Conservation (phyloP, 2,888 invertebrate species). For the Nudaria mundana region DNA sequence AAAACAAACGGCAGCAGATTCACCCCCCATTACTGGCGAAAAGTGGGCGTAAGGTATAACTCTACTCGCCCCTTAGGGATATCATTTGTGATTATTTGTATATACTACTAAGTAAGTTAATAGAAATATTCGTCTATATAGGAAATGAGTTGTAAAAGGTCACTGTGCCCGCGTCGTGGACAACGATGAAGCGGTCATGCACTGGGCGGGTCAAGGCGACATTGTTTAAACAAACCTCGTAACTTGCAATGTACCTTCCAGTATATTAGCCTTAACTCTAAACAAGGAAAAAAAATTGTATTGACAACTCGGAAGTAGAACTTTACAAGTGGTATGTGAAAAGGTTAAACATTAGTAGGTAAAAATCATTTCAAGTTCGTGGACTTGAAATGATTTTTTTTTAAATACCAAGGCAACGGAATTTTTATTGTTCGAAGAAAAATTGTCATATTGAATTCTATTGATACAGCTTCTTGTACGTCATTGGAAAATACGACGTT, state of each 20-base stretch:
- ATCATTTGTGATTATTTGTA: too few relatives aligned
- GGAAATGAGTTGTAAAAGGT: constrained; percentile 53
- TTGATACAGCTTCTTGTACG: constrained; percentile 12
- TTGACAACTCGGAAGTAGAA: constrained; percentile 50
- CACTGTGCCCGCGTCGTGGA: constrained; percentile 47
- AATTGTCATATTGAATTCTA: constrained; percentile 5
- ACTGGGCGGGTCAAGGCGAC: constrained; percentile 55
- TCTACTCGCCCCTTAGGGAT: too few relatives aligned
- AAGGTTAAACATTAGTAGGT: too few relatives aligned
- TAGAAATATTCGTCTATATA: too few relatives aligned
- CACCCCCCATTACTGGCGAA: too few relatives aligned
- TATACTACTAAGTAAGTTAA: too few relatives aligned
- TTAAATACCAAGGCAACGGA: constrained; percentile 10
- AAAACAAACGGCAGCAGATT: too few relatives aligned
- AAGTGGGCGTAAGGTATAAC: too few relatives aligned
- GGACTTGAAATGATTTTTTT: too few relatives aligned
- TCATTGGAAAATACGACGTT: too few relatives aligned
- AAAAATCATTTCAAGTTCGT: too few relatives aligned
- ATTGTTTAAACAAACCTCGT: constrained; percentile 45
- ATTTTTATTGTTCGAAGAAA: constrained; percentile 19
- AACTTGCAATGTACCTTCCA: constrained; percentile 27
- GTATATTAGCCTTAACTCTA: constrained; percentile 28
- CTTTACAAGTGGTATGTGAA: constrained; percentile 21
- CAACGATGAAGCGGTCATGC: constrained; percentile 48
- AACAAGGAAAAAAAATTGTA: constrained; percentile 46